These are phyloP conservation scores for Drosophila burlai DNA, from an alignment of 1,140 invertebrate genomes.

Conservation along the genomic window DNA sequence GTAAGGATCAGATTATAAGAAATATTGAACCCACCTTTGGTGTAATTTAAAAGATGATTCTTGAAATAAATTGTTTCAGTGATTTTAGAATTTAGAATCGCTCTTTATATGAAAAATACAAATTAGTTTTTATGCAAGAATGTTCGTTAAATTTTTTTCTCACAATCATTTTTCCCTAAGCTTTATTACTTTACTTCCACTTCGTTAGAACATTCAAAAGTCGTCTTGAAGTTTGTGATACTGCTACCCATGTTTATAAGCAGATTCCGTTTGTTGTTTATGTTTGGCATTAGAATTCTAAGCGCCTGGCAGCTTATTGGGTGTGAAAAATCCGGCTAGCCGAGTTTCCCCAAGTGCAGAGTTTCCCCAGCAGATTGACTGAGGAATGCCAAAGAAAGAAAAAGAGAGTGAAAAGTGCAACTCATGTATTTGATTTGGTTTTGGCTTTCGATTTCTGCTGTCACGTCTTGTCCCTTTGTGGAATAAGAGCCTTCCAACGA, in stretches of 20 bases:
- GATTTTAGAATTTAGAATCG: too few relatives aligned
- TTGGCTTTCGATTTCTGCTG: constrained; percentile 41
- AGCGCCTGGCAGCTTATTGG: constrained; percentile 51
- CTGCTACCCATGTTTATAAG: constrained; percentile 13
- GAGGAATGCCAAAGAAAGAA: constrained; percentile 2
- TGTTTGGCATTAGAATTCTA: constrained; percentile 60
- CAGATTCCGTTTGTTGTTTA: constrained; percentile 47
- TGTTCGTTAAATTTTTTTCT: background rate
- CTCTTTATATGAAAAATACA: background rate
- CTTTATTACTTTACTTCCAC: background rate
- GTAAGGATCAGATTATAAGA: too few relatives aligned
- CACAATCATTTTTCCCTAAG: background rate
- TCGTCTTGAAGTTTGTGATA: background rate
- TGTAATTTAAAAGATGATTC: background rate
- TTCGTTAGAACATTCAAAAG: background rate
- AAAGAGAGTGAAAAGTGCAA: constrained; percentile 32
- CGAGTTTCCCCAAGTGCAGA: constrained; percentile 5
- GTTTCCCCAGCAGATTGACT: constrained; percentile 10
- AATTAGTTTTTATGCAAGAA: background rate
- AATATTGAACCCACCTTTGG: too few relatives aligned
- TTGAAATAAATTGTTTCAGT: background rate
- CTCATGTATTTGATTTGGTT: constrained; percentile 50
- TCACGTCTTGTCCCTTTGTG: constrained; percentile 49
- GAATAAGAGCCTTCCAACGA: constrained; percentile 22
- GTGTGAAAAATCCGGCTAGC: constrained; percentile 34